Evolutionary conservation across 2,113 vertebrate genomes (phyloP).

Genomic region (Hippocampus abdominalis): DNA sequence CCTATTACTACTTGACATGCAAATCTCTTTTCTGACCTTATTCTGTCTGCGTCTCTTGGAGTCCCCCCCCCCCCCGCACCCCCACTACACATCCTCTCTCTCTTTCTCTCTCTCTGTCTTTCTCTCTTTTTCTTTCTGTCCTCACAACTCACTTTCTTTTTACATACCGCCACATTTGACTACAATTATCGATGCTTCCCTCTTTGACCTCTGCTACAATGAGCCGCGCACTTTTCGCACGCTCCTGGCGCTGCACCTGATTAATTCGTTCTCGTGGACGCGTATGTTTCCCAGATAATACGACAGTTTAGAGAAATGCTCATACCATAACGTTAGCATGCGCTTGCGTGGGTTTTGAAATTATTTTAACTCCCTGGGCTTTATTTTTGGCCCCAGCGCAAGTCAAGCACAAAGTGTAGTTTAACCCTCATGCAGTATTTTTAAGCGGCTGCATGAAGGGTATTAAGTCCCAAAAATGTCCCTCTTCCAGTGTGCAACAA

Average conservation of each 20-base stretch:
- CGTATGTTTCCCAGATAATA: neutral
- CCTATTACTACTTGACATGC: conserved; percentile 67
- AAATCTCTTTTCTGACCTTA: conserved; percentile 65
- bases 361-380: no score
- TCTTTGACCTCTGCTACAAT: conserved; percentile 21
- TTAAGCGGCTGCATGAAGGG: no score
- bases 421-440: no score
- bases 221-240: conserved; percentile 12
- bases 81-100: conserved; percentile 32
- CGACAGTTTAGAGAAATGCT: no score
- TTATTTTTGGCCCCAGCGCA: no score
- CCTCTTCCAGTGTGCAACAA: no score
- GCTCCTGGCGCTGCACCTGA: conserved; percentile 35
- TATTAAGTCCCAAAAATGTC: no score
- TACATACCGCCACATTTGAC: conserved; percentile 34
- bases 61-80: neutral
- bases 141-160: conserved; percentile 22
- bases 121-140: neutral
- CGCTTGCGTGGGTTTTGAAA: no score
- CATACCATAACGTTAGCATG: no score
- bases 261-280: neutral
- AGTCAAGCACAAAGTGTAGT: no score
- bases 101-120: neutral
- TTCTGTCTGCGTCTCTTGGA: conserved; percentile 49
- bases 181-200: conserved; percentile 28